Evolutionary conservation across 1,140 invertebrate genomes (phyloP).

Genomic region (Sycobia sp.): DNA sequence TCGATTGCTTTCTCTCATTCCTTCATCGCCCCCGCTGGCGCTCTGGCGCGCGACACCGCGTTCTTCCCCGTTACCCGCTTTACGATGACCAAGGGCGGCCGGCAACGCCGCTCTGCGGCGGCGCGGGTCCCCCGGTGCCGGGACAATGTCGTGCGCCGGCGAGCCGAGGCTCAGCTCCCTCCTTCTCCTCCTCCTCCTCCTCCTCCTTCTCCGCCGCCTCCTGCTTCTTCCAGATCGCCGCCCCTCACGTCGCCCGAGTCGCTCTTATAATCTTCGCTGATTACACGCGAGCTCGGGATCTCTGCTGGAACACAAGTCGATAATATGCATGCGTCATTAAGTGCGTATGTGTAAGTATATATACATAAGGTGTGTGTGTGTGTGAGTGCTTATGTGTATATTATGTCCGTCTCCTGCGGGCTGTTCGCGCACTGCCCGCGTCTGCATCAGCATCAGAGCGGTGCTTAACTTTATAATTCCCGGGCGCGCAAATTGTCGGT

Average conservation of each 20-base stretch:
- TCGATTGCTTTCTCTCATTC: slow-evolving; percentile 44
- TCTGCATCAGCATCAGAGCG: too few relatives aligned
- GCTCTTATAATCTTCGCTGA: slow-evolving; percentile 31
- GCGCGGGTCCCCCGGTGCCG: background rate
- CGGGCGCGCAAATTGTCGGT: slow-evolving; percentile 16
- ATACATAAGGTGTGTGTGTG: too few relatives aligned
- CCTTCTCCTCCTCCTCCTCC: too few relatives aligned
- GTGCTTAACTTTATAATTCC: slow-evolving; percentile 23
- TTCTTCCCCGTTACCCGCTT: too few relatives aligned
- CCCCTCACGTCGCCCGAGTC: background rate
- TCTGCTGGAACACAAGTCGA: slow-evolving; percentile 30
- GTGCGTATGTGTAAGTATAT: too few relatives aligned
- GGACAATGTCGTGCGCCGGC: background rate
- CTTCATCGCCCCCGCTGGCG: slow-evolving; percentile 32
- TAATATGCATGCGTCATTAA: slow-evolving; percentile 25
- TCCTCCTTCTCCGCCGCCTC: too few relatives aligned
- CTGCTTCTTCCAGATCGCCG: too few relatives aligned
- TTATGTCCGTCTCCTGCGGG: background rate
- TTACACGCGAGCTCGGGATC: slow-evolving; percentile 7
- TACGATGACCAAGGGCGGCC: too few relatives aligned
- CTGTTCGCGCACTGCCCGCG: too few relatives aligned
- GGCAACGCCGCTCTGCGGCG: background rate
- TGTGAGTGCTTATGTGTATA: too few relatives aligned
- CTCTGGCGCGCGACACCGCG: too few relatives aligned
- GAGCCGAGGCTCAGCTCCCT: background rate